These are phyloP conservation scores for Alosa sapidissima DNA, from an alignment of 2,797 vertebrate genomes.

Conservation along the genomic window DNA sequence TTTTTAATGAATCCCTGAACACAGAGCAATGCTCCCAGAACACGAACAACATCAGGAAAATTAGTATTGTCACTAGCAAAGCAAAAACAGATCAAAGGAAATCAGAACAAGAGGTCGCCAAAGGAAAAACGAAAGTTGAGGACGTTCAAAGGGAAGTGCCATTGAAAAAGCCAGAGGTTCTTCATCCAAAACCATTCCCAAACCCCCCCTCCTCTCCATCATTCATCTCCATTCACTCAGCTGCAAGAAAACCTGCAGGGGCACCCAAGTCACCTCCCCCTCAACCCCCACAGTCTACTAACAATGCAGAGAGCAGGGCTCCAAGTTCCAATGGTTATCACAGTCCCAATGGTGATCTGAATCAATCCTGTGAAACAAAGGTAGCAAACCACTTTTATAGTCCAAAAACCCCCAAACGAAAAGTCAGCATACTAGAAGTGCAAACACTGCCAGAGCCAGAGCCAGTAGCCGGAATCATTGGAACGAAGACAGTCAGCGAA, in stretches of 20 bases:
- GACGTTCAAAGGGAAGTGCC: slow-evolving; percentile 41
- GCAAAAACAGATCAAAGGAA: slow-evolving; percentile 60
- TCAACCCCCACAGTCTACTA: slow-evolving; percentile 71
- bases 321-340: slow-evolving; percentile 69
- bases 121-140: slow-evolving; percentile 17
- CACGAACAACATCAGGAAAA: slow-evolving; percentile 76
- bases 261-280: slow-evolving; percentile 28
- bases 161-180: slow-evolving; percentile 71
- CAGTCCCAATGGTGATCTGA: slow-evolving; percentile 47
- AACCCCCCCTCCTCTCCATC: slow-evolving; percentile 82
- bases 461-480: slow-evolving; percentile 63
- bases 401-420: slow-evolving; percentile 63
- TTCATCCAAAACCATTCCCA: slow-evolving; percentile 61
- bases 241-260: slow-evolving; percentile 75
- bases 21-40: slow-evolving; percentile 58
- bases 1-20: slow-evolving; percentile 87
- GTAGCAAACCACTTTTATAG: slow-evolving; percentile 51
- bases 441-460: slow-evolving; percentile 67
- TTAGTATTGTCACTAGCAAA: slow-evolving; percentile 80
- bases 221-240: slow-evolving; percentile 87
- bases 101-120: slow-evolving; percentile 37
- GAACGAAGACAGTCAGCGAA: slow-evolving; percentile 75
- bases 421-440: slow-evolving; percentile 78
- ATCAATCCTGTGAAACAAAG: slow-evolving; percentile 38
- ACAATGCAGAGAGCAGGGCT: slow-evolving; percentile 62